Evolutionary conservation across 2,113 vertebrate genomes (phyloP), one percentile per base, ranked within the genome.

Genomic region (Microcebus griseorufus): DNA sequence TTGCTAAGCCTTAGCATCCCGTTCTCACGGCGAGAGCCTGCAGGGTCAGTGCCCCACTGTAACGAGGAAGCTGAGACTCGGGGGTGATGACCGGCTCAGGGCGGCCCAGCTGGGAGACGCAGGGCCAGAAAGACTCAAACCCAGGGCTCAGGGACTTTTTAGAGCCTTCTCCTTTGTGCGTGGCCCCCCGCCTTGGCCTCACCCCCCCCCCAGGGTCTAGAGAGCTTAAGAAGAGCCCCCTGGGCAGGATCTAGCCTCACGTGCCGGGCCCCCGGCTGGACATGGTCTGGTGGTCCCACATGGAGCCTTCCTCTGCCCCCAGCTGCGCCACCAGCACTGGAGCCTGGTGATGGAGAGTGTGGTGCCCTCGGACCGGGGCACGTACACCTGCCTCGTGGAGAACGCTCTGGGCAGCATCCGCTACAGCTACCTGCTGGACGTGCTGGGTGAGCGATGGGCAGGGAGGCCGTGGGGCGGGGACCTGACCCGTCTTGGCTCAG

Each of bases 311-410:
- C 84, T 93, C 17, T 93, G 2, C 8, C 34, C 11, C 4, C 94
- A 99, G 99, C 98, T 99, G 80, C 98, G 99, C 80, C 99, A 99
- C 96, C 99, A 99, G 97, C 99, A 99, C 98, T 99, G 99, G 99
- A 99, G 99, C 93, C 98, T 99, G 95, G 99, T 99, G 97, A 99
- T 99, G 99, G 99, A 99, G 92, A 99, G 99, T 0, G 99, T 99
- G 60, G 99, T 99, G 73, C 99, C 99, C 16, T 99, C 99, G 0
- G 99, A 99, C 98, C 99, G 99, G 0, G 99, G 99, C 97, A 99
- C 99, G 69, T 99, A 99, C 98, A 99, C 99, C 64, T 99, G 99
- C 88, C 95, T 99, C 67, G 99, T 99, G 98, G 99, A 99, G 97
- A 99, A 99, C 98, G 98, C 99, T 94, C 98, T 99, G 45, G 99